Conservation (phyloP, 1,140 invertebrate genomes). For the Hycleus phaleratus region DNA sequence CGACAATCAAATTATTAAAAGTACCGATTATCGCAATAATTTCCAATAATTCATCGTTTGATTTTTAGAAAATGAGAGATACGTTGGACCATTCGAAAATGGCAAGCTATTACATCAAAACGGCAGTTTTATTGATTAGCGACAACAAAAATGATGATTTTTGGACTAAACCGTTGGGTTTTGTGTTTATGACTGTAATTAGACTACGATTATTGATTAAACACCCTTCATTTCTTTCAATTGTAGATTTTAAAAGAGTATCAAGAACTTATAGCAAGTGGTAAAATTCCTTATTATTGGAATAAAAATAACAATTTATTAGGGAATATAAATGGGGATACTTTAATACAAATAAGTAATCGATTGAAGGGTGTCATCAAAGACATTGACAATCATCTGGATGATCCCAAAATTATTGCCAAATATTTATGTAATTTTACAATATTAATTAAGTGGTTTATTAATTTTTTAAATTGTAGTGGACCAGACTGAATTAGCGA, state of each 20-base stretch:
- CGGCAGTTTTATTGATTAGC: constrained; percentile 43
- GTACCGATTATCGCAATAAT: constrained; percentile 7
- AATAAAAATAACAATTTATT: constrained; percentile 8
- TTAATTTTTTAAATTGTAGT: too few species aligned
- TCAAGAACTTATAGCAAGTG: not conserved
- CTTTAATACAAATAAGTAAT: not conserved
- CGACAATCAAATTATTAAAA: constrained; percentile 30
- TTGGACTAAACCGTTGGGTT: constrained; percentile 41
- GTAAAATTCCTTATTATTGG: constrained; percentile 7
- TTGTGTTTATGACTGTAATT: constrained; percentile 37
- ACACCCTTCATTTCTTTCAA: too few species aligned
- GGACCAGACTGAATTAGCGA: too few species aligned
- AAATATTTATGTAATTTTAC: constrained; percentile 5
- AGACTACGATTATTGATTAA: too few species aligned
- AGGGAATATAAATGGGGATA: not conserved
- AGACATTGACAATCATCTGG: not conserved
- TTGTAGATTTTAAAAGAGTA: not conserved
- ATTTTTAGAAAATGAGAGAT: constrained; percentile 41
- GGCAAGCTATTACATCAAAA: constrained; percentile 49
- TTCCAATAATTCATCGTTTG: not conserved
- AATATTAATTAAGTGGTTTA: not conserved
- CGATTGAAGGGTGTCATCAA: not conserved
- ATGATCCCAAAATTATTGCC: not conserved
- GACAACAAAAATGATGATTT: constrained; percentile 32
- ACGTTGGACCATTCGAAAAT: constrained; percentile 38